Evolutionary conservation across 1,140 invertebrate species (phyloP).

Genomic region (Ectropis grisescens): DNA sequence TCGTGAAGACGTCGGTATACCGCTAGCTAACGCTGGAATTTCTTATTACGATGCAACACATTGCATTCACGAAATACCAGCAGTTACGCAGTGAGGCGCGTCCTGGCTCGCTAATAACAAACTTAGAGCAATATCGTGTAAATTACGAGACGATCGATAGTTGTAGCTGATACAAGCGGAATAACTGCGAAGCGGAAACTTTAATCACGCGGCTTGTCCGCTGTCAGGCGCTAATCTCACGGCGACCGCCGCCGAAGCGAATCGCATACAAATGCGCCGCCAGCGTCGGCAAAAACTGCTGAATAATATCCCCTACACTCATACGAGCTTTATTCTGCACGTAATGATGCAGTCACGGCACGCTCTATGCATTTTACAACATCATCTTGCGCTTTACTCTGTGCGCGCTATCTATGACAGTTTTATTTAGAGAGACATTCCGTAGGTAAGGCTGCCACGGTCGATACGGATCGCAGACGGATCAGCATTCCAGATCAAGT

Average conservation of each 20-base stretch:
- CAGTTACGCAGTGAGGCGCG: slow-evolving; percentile 5
- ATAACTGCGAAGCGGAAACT: slow-evolving; percentile 38
- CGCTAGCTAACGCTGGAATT: slow-evolving; percentile 29
- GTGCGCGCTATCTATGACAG: slow-evolving; percentile 6
- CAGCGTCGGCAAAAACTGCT: slow-evolving; percentile 44
- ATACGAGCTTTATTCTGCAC: slow-evolving; percentile 30
- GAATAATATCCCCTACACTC: slow-evolving; percentile 43
- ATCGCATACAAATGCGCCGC: slow-evolving; percentile 56
- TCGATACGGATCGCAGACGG: slow-evolving; percentile 7
- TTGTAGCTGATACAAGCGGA: slow-evolving; percentile 11
- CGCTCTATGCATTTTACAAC: slow-evolving; percentile 29
- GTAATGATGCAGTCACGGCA: slow-evolving; percentile 39
- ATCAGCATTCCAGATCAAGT: slow-evolving; percentile 15
- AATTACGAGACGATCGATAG: slow-evolving; percentile 4
- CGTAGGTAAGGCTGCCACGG: slow-evolving; percentile 6
- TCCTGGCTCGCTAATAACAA: too few relatives aligned
- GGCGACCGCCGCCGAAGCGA: slow-evolving; percentile 39
- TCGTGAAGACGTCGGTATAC: slow-evolving; percentile 16
- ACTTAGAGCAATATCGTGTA: slow-evolving; percentile 5
- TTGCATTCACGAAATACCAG: slow-evolving; percentile 18
- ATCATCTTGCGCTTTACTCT: slow-evolving; percentile 17
- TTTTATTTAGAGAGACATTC: background rate
- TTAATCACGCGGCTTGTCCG: slow-evolving; percentile 44
- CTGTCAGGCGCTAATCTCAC: slow-evolving; percentile 42
- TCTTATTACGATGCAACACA: slow-evolving; percentile 24